These are phyloP conservation scores for Corythornis vintsioides DNA, from an alignment of 2,113 vertebrate genomes.

Conservation along the genomic window DNA sequence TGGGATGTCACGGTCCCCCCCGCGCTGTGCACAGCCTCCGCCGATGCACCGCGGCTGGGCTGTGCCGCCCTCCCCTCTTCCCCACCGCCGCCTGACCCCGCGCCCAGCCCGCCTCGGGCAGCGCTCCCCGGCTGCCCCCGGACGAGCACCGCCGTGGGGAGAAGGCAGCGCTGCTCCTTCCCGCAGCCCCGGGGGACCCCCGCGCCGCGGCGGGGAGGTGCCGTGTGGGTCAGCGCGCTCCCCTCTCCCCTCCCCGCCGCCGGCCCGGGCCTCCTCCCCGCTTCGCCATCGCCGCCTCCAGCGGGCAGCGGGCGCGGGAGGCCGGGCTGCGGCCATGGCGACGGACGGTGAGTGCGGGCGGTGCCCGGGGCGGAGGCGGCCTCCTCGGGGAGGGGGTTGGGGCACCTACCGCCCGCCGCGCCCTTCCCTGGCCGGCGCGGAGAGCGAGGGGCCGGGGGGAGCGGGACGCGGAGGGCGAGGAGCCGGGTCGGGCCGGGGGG, in stretches of 20 bases:
- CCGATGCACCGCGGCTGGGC: neutral
- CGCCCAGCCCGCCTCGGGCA: neutral
- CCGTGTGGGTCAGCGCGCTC: neutral
- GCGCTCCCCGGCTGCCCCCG: neutral
- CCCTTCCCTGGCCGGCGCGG: neutral
- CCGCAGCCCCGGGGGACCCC: neutral
- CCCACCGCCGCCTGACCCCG: neutral
- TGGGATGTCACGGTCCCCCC: fast-evolving
- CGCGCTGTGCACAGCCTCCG: fast-evolving
- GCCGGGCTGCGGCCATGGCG: neutral
- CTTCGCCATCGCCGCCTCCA: neutral
- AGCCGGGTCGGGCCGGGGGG: neutral
- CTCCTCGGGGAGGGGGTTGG: neutral
- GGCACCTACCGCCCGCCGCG: neutral
- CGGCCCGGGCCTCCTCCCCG: neutral
- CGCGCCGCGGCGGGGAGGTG: neutral
- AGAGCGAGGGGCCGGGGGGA: neutral
- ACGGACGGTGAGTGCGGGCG: neutral
- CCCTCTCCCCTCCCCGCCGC: neutral
- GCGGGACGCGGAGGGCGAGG: neutral
- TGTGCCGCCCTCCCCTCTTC: neutral
- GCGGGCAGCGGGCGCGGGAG: neutral
- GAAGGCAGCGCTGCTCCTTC: neutral
- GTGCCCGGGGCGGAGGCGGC: conserved; percentile 1
- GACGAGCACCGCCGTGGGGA: neutral